Percentiles rank a stretch among this genome's conserved stretches.
These are phyloP conservation scores for Noctua fimbriata DNA, from an alignment of 2,888 invertebrate genomes.

Conservation along the genomic window DNA sequence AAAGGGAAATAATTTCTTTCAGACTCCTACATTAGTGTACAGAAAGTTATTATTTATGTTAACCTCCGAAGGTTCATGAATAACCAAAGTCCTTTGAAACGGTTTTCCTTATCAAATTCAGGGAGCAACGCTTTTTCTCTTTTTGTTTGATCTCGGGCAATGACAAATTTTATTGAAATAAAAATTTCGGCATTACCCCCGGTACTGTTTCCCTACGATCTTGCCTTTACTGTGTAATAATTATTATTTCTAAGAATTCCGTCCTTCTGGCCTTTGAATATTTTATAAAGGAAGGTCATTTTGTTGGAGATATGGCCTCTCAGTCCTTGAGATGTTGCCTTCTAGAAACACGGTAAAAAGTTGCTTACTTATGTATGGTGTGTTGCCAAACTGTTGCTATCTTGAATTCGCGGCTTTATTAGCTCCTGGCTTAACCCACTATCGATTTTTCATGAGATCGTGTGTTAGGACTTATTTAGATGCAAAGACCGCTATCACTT, in stretches of 20 bases:
- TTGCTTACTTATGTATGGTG: conserved; percentile 70
- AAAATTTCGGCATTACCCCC: conserved; percentile 42
- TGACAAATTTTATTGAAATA: conserved; percentile 58
- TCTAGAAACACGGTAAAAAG: conserved; percentile 67
- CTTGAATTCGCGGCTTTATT: conserved; percentile 59
- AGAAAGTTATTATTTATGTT: conserved; percentile 47
- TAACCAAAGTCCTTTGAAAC: conserved; percentile 52
- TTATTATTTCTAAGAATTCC: conserved; percentile 69
- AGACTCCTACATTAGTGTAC: conserved; percentile 31
- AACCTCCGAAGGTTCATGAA: conserved; percentile 45
- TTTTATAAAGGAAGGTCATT: conserved; percentile 73
- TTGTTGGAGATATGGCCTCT: conserved; percentile 67
- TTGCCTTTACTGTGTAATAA: conserved; percentile 64
- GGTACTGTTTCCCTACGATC: conserved; percentile 59
- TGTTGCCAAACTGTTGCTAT: conserved; percentile 51
- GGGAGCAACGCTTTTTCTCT: conserved; percentile 37
- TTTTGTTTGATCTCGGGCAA: conserved; percentile 58
- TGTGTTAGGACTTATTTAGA: conserved; percentile 39
- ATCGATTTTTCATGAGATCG: conserved; percentile 47
- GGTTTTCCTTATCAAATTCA: conserved; percentile 52
- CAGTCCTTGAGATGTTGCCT: conserved; percentile 62
- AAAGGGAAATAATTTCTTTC: conserved; percentile 29
- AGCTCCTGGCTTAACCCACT: conserved; percentile 29
- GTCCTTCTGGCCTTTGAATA: conserved; percentile 71
- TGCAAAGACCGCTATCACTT: conserved; percentile 51